Evolutionary conservation across 2,888 invertebrate genomes (phyloP), one percentile per base, ranked within the genome.

Genomic region (Caenorhabditis sulstoni): DNA sequence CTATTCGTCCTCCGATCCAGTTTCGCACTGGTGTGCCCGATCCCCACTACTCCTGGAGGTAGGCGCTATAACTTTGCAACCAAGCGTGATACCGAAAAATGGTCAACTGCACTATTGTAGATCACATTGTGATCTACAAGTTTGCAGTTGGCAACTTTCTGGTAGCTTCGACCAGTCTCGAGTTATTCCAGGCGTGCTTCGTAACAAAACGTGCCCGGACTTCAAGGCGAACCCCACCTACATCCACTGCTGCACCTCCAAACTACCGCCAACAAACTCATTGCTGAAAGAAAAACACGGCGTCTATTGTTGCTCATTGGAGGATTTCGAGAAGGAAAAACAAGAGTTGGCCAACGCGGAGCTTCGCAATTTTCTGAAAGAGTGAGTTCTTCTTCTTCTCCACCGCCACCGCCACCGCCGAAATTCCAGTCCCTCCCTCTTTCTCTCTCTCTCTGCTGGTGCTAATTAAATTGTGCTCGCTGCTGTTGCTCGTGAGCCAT

Each of bases 181-280:
- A 12, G 22, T 50, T n/a, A 18, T 59, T 68, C 14, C 61, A 76
- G 79, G 74, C 12, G 39, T 53, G 1, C 50, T 65, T 1, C 77
- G 81, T 37, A 83, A 83, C 57, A 79, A 80, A 45, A 82, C 84
- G 45, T 84, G 84, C 65, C 84, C 84, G 11, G 84, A 78, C 53
- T 84, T 84, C 81, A 84, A 84, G 66, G 81, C 82, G 3, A 66
- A 79, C 58, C 81, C 82, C 35, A 66, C 71, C n/a, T 76, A 67
- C 45, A 55, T 67, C 3, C 73, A 74, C 41, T 84, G 84, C 47
- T 84, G 84, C 45, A 65, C 76, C 16, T 84, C 84, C 5, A 84
- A 84, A 62, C 61, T 84, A 23, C 84, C 81, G 35, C 74, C 79
- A 14, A 79, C 81, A 44, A 82, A 76, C 57, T 35, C 68, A 0